Base-by-base conservation (phyloP, 2,888 invertebrate species). In the Miltochrista miniata region DNA sequence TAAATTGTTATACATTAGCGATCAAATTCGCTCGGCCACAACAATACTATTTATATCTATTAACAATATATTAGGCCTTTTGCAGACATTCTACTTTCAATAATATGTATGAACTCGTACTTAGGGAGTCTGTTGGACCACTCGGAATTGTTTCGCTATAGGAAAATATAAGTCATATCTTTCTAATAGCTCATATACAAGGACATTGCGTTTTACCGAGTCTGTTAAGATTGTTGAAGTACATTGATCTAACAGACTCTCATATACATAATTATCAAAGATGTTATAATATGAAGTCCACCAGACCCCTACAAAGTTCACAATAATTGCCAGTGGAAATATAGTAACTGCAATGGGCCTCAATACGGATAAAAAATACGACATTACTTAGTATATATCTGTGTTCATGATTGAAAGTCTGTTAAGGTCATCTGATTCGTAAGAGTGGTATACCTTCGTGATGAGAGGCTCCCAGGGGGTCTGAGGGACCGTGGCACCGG, bases 391-490 rank as follows among this genome's bases (percentile, higher is more conserved):
- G 45, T 74, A 84, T 70, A 85, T 81, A 71, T 85, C 79, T 35
- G 83, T 76, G 62, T 85, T 78, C 63, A 83, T 64, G 44, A 80
- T 64, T 44, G 76, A 70, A 44, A 79, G 60, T 48, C 72, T 59
- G 59, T 61, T 72, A 34, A 69, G 71, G 36, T 70, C 66, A 47
- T 72, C 52, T 42, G 79, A 67, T 36, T 74, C 72, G 47, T 72
- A 76, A 45, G 67, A 70, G 30, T 68, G 63, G 65, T 65, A 77
- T 10, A 84, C 70, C 59, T 81, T 85, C 30, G 81, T 78, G 50
- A 84, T 65, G 50, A 80, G 76, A 0, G 81, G 80, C 49, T 83
- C 81, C 85, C 83, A 87, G 13, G 48, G 31, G 0, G 40, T 14
- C 15, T 48, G 57, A 10, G 41, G 42, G 37, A 29, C 44, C 12